A percentile compares a stretch with the other conserved stretches of the same genome.
Conservation (phyloP, 2,888 invertebrate species). For the Tubulanus polymorphus region DNA sequence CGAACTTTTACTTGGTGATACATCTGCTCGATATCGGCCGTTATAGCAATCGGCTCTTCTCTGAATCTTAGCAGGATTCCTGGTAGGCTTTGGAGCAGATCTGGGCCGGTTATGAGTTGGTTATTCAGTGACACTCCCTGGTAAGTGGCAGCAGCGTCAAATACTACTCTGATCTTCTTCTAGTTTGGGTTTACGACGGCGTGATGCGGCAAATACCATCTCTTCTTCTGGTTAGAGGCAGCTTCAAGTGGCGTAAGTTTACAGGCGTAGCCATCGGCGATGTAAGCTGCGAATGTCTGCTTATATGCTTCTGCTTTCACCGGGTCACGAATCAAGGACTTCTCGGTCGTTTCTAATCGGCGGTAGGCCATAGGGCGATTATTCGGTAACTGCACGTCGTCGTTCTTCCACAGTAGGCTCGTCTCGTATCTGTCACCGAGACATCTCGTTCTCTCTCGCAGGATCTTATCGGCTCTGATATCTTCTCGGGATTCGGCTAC, state of each 20-base stretch:
- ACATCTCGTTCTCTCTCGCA: not conserved
- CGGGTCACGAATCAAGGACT: not conserved
- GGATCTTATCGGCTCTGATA: not conserved
- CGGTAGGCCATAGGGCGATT: not conserved
- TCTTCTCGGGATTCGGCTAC: not conserved
- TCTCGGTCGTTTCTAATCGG: constrained; percentile 1
- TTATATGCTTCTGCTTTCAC: constrained; percentile 1
- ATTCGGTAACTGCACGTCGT: not conserved
- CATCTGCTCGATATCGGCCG: not conserved
- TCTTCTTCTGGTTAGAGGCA: not conserved
- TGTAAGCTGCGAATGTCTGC: not conserved
- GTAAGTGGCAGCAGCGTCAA: not conserved
- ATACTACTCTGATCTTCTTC: not conserved
- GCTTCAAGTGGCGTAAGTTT: not conserved
- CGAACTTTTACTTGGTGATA: not conserved
- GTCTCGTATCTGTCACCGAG: not conserved
- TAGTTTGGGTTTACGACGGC: not conserved
- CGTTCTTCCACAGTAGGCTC: not conserved
- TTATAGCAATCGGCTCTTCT: not conserved
- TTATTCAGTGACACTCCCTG: not conserved
- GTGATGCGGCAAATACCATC: not conserved
- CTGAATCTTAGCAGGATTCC: not conserved
- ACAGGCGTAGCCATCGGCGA: constrained; percentile 8
- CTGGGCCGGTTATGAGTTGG: not conserved
- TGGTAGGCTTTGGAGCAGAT: not conserved